Evolutionary conservation across 1,140 invertebrate species (phyloP).

Genomic region (Drosophila pandora): DNA sequence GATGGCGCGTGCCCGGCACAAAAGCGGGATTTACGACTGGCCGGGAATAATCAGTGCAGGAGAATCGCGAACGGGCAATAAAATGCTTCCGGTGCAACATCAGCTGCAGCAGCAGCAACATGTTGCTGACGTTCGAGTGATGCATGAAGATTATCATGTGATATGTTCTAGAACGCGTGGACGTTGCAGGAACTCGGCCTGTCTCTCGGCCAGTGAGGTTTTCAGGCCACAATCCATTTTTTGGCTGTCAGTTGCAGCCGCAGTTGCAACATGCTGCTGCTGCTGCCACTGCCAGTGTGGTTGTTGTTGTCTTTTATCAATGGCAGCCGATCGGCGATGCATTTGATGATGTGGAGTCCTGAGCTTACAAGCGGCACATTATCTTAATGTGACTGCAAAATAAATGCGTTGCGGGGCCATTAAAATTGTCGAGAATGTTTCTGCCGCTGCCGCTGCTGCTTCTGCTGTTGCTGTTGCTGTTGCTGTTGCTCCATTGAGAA

Average conservation of each 20-base stretch:
- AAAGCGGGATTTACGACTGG: conserved; percentile 73
- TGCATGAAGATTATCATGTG: conserved; percentile 82
- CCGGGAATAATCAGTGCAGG: conserved; percentile 73
- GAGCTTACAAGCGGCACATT: conserved; percentile 72
- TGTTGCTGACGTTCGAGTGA: conserved; percentile 72
- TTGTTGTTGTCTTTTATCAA: conserved; percentile 69
- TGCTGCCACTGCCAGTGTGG: conserved; percentile 8
- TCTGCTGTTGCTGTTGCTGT: conserved; percentile 1
- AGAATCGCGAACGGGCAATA: conserved; percentile 74
- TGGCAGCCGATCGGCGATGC: conserved; percentile 66
- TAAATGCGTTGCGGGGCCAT: conserved; percentile 60
- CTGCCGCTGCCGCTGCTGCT: conserved; percentile 10
- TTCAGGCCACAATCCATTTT: conserved; percentile 59
- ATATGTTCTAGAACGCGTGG: conserved; percentile 74
- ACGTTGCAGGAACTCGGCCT: conserved; percentile 31
- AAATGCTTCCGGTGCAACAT: conserved; percentile 76
- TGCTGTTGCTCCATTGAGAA: conserved; percentile 23
- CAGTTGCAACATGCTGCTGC: conserved; percentile 38
- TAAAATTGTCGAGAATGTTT: conserved; percentile 33
- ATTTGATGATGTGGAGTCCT: conserved; percentile 69
- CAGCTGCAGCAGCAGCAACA: conserved; percentile 22
- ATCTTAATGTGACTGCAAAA: conserved; percentile 81
- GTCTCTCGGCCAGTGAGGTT: conserved; percentile 7
- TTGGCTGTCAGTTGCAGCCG: conserved; percentile 47
- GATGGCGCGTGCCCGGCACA: conserved; percentile 74